Evolutionary conservation across 2,888 invertebrate genomes (phyloP).

Genomic region (Bellardia bayeri): DNA sequence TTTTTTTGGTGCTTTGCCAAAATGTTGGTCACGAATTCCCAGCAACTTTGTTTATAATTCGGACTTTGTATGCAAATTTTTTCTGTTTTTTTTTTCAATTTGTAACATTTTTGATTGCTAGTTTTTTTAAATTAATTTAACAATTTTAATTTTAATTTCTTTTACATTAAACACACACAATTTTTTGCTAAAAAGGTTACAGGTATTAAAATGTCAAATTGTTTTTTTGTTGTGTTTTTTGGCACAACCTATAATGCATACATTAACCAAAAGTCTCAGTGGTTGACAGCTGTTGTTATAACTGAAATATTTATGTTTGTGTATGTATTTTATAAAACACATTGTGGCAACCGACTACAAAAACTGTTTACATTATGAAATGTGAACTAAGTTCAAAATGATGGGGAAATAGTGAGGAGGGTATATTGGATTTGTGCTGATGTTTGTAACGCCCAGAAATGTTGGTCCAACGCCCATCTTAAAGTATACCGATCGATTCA

Average conservation of each 20-base stretch:
- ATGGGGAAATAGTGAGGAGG: not conserved
- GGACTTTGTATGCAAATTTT: slow-evolving; percentile 77
- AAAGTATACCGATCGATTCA: no score
- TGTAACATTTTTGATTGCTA: slow-evolving; percentile 25
- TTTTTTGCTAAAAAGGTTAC: not conserved
- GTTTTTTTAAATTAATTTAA: not conserved
- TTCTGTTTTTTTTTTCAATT: slow-evolving; percentile 42
- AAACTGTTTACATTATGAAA: slow-evolving; percentile 20
- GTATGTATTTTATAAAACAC: not conserved
- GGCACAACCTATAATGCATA: slow-evolving; percentile 15
- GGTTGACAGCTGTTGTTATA: not conserved
- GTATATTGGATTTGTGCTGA: no score
- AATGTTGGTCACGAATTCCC: not conserved
- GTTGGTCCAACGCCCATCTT: no score
- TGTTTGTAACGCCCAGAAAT: no score
- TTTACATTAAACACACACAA: no score
- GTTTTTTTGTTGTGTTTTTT: not conserved
- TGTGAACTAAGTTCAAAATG: not conserved
- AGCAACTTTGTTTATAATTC: not conserved
- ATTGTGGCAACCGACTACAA: not conserved
- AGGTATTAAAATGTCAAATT: slow-evolving; percentile 9
- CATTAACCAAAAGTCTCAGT: slow-evolving; percentile 22
- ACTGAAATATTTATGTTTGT: not conserved
- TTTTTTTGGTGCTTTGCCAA: not conserved
- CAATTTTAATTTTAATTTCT: no score